phyloP scores from a whole-genome alignment of 2,797 vertebrate genomes.

The Siniperca obscura region DNA sequence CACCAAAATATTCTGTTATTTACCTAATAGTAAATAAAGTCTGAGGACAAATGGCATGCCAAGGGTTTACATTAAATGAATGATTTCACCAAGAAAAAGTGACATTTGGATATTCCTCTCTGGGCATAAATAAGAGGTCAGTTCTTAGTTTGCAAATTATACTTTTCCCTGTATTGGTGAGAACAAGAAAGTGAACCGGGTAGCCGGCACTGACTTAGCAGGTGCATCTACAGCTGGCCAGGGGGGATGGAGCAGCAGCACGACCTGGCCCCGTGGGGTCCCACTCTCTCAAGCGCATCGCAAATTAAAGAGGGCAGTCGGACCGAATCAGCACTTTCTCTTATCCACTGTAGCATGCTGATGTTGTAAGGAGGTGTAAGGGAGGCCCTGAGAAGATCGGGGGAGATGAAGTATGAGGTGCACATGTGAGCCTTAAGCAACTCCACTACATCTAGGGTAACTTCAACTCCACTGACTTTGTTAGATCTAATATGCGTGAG shows the following conservation, averaged over 20 bases:
- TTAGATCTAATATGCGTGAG: constrained; percentile 11
- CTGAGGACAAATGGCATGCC: background rate
- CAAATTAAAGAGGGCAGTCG: constrained; percentile 76
- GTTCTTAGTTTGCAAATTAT: constrained; percentile 34
- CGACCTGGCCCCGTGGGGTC: constrained; percentile 66
- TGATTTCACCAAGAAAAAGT: constrained; percentile 2
- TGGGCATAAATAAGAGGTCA: constrained; percentile 29
- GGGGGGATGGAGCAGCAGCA: constrained; percentile 41
- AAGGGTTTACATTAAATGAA: constrained; percentile 9
- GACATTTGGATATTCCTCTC: constrained; percentile 6
- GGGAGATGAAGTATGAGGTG: constrained; percentile 66
- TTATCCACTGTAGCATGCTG: constrained; percentile 58
- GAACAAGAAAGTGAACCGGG: constrained; percentile 26
- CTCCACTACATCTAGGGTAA: constrained; percentile 33
- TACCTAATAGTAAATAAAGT: constrained; percentile 7
- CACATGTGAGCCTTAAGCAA: constrained; percentile 56
- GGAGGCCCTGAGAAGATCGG: constrained; percentile 56
- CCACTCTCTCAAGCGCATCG: constrained; percentile 75
- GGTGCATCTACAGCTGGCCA: constrained; percentile 69
- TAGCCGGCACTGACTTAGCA: constrained; percentile 66
- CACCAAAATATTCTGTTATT: constrained; percentile 1
- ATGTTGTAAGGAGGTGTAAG: constrained; percentile 50
- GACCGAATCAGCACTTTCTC: constrained; percentile 72
- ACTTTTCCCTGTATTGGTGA: constrained; percentile 8
- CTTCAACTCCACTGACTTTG: constrained; percentile 23